Percentiles rank a stretch among this genome's conserved stretches.
These are phyloP conservation scores for Gymnothorax reevesii DNA, from an alignment of 2,797 vertebrate genomes.

Conservation along the genomic window DNA sequence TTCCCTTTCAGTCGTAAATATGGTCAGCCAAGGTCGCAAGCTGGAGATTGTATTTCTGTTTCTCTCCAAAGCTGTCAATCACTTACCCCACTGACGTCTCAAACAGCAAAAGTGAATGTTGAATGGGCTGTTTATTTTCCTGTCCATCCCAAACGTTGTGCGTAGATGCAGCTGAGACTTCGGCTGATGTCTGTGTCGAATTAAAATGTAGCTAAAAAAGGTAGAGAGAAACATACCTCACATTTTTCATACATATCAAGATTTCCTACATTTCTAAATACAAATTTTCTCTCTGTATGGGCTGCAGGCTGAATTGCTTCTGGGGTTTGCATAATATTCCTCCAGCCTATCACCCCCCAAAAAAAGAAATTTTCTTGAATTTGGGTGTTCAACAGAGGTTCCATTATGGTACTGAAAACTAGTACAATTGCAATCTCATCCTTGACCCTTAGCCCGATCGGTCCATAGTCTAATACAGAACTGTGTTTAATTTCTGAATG, in stretches of 20 bases:
- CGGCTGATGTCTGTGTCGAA: neutral
- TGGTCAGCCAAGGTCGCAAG: neutral
- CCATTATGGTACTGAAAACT: neutral
- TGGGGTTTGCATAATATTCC: neutral
- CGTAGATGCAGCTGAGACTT: neutral
- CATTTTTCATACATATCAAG: neutral
- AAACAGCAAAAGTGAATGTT: neutral
- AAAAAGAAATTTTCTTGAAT: neutral
- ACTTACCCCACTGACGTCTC: neutral
- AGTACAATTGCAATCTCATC: neutral
- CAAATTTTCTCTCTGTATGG: neutral
- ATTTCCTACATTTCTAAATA: neutral
- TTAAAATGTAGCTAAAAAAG: neutral
- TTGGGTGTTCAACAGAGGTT: neutral
- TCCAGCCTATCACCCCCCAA: neutral
- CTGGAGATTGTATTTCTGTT: neutral
- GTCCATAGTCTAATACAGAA: no score
- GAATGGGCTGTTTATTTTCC: neutral
- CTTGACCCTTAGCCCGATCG: no score
- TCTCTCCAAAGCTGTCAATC: conserved; percentile 1
- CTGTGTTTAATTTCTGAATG: no score
- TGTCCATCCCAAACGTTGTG: neutral
- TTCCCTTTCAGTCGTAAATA: conserved; percentile 1
- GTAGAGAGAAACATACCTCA: neutral
- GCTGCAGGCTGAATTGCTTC: neutral